A percentile compares a stretch with the other conserved stretches of the same genome.
phyloP scores from a whole-genome alignment of 2,113 vertebrate species.

The Mustela nigripes region DNA sequence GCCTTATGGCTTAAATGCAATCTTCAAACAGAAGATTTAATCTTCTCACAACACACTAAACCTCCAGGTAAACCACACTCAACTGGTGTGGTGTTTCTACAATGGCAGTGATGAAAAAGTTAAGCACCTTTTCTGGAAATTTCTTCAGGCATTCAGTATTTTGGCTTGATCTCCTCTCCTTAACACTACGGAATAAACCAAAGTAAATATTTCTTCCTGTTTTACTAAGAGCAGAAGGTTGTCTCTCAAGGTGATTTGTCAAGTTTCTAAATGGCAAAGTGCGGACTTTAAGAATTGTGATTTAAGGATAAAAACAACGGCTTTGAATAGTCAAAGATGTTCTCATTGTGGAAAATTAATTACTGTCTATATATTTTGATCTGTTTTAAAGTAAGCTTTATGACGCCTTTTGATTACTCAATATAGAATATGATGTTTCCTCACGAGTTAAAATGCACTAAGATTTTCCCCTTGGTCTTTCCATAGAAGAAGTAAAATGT shows the following conservation, averaged over 20 bases:
- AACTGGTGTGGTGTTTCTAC: neutral
- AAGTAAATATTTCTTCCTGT: neutral
- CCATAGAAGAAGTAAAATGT: neutral
- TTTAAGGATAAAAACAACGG: neutral
- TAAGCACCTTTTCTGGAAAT: neutral
- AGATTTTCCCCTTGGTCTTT: neutral
- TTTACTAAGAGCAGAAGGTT: neutral
- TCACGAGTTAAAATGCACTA: neutral
- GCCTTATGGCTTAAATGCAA: neutral
- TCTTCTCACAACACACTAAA: neutral
- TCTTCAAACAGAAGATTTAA: neutral
- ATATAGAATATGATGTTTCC: neutral
- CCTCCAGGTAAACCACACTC: neutral
- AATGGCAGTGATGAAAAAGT: neutral
- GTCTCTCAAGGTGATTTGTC: neutral
- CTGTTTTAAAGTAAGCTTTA: slow-evolving; percentile 12
- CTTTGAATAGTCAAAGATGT: neutral
- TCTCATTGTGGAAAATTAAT: neutral
- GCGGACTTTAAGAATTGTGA: neutral
- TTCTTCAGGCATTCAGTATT: neutral
- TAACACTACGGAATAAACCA: neutral
- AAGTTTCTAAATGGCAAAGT: slow-evolving; percentile 36
- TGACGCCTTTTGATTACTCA: neutral
- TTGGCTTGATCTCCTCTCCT: neutral
- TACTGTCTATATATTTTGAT: neutral